A percentile compares a stretch with the other conserved stretches of the same genome.
These are phyloP conservation scores for Saccostrea echinata DNA, from an alignment of 1,140 invertebrate species.

Conservation along the genomic window DNA sequence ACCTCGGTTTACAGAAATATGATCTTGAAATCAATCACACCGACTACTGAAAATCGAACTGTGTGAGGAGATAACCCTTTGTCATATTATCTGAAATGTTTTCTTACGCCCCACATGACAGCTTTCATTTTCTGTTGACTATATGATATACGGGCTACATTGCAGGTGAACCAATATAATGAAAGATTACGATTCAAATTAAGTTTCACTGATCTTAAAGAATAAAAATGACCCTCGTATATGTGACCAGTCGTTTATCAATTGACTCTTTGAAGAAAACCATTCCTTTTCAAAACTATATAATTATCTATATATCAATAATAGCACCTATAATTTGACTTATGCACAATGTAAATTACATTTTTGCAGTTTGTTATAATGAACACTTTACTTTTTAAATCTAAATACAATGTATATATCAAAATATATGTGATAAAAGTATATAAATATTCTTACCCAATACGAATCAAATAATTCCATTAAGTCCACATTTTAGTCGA, in stretches of 20 bases:
- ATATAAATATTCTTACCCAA: neutral
- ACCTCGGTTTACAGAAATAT: neutral
- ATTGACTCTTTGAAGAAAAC: too few relatives aligned
- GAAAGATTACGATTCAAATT: neutral
- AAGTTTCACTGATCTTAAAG: neutral
- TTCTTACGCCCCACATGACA: neutral
- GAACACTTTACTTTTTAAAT: too few relatives aligned
- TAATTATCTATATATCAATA: too few relatives aligned
- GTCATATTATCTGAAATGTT: conserved; percentile 9
- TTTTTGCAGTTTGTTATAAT: too few relatives aligned
- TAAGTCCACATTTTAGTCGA: neutral
- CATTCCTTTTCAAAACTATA: too few relatives aligned
- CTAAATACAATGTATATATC: neutral
- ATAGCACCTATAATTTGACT: too few relatives aligned
- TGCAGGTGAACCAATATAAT: conserved; percentile 22
- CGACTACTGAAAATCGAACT: neutral
- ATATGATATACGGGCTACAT: neutral
- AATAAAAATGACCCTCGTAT: neutral
- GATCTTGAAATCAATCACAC: conserved; percentile 25
- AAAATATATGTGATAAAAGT: neutral
- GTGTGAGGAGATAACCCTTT: neutral
- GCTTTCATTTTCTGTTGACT: neutral
- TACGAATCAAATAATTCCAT: neutral
- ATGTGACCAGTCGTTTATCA: too few relatives aligned
- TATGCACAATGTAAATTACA: too few relatives aligned